phyloP scores from a whole-genome alignment of 1,140 invertebrate genomes.

The Myzus persicae region DNA sequence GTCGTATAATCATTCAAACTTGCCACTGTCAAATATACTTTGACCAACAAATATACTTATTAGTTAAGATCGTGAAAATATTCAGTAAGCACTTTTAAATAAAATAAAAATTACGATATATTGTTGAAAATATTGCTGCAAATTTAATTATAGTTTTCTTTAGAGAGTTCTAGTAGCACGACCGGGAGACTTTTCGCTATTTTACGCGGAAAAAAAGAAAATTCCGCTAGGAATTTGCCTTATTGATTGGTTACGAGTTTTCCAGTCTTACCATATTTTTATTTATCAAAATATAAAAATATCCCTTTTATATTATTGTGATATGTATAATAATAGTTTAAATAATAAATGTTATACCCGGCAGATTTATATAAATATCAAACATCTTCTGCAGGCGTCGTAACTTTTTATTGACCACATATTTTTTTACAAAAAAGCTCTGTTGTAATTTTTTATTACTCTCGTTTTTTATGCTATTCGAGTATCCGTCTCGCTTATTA shows the following conservation, averaged over 20 bases:
- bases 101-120: background rate
- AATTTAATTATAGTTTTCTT: background rate
- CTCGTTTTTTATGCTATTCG: background rate
- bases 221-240: background rate
- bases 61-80: no score
- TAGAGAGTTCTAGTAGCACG: background rate
- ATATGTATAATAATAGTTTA: no score
- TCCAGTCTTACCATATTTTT: background rate
- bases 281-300: background rate
- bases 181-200: no score
- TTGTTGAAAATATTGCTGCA: background rate
- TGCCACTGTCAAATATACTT: no score
- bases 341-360: background rate
- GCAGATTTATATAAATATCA: background rate
- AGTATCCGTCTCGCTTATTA: background rate
- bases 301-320: background rate
- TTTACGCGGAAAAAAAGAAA: background rate
- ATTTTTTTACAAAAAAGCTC: slow-evolving; percentile 33
- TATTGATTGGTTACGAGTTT: background rate
- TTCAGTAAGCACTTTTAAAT: no score
- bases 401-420: slow-evolving; percentile 42
- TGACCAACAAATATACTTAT: no score
- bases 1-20: no score
- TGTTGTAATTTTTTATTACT: slow-evolving; percentile 49
- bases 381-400: background rate